Base-by-base conservation (phyloP, 2,888 invertebrate genomes). In the Cheilosia urbana region DNA sequence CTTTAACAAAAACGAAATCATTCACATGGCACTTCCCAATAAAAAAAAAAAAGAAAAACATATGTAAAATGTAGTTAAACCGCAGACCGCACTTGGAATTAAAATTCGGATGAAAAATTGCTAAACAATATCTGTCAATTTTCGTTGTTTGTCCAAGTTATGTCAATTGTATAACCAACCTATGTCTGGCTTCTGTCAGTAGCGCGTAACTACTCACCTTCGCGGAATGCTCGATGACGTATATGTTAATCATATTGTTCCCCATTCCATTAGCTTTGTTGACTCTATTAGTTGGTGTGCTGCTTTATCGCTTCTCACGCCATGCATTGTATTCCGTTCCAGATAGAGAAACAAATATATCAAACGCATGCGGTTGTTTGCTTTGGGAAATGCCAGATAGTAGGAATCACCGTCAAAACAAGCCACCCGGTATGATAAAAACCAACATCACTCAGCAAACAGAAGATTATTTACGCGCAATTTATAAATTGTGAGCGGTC, bases 361-460 rank as follows among this genome's bases (percentile, higher is more conserved):
- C 11, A 55, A 51, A 42, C 42, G 17, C 37, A 42, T 30, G 5
- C 19, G 62, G 53, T 71, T 78, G 53, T 71, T 78, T 71, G 27
- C 42, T 40, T 47, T 21, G 57, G 78, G 78, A 77, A 77, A 78
- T 78, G 40, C 78, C 78, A 63, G 51, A 71, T 49, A 47, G 40
- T 65, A 57, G 71, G 65, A 79, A 65, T 79, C 78, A 79, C 65
- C 53, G 15, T 13, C 42, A n/a, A 0, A 30, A n/a, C 75, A 75
- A 17, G 45, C 57, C 45, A 58, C 77, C 55, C 49, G 63, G 57
- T 37, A 24, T 27, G 65, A 65, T 72, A 72, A 79, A 65, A 51
- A 37, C 69, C 49, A 37, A 15, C 7, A 71, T 63, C 78, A 53
- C 42, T 58, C 13, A 37, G 30, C 57, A 57, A 71, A 71, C 78